Percentiles rank a stretch among this genome's conserved stretches.
phyloP scores from a whole-genome alignment of 2,797 vertebrate species.

The Poecilia picta region DNA sequence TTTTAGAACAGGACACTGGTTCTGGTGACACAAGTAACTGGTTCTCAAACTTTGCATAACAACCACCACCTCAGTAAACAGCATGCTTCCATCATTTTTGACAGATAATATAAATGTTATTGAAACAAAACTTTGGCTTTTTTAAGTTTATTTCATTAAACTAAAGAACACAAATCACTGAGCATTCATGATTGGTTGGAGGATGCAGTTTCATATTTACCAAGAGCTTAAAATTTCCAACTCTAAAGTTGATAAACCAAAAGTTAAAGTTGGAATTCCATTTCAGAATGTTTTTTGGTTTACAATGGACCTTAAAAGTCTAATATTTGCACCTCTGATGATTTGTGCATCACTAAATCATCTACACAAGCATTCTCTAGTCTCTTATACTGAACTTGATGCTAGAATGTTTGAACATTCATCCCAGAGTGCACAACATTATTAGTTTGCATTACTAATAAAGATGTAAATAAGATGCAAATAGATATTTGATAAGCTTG shows the following conservation, averaged over 20 bases:
- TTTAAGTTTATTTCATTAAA: not conserved
- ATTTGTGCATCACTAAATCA: not conserved
- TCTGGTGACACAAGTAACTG: too few relatives aligned
- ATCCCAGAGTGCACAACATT: not conserved
- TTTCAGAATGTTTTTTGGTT: not conserved
- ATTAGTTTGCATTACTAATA: not conserved
- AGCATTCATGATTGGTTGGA: not conserved
- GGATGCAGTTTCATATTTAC: not conserved
- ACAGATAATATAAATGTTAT: not conserved
- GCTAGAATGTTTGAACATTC: not conserved
- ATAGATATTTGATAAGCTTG: too few relatives aligned
- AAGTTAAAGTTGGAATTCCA: not conserved
- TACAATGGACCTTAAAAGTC: not conserved
- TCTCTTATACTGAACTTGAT: not conserved
- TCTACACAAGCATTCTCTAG: not conserved
- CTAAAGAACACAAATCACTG: not conserved
- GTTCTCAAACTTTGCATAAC: not conserved
- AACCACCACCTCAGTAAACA: not conserved
- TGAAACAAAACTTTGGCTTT: not conserved
- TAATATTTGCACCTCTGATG: not conserved
- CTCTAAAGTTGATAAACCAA: not conserved
- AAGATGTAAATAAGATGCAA: not conserved
- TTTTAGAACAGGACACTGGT: slow-evolving; percentile 14
- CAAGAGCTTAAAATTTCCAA: not conserved
- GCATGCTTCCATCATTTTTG: not conserved